Conservation (phyloP, 2,797 vertebrate genomes). For the Taeniopygia guttata region DNA sequence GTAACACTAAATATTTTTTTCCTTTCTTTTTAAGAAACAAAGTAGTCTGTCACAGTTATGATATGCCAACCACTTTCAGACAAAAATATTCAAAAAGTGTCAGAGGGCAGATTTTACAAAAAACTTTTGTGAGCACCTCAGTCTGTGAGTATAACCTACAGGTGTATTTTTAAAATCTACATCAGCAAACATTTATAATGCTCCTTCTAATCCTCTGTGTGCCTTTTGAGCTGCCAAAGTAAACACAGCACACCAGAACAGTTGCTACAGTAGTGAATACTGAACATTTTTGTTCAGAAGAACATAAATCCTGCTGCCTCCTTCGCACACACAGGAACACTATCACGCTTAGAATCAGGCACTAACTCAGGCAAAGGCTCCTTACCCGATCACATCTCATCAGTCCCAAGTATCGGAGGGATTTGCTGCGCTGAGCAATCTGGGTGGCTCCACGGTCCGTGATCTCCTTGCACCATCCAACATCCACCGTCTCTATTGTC, state of each 20-base stretch:
- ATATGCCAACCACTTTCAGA: not conserved
- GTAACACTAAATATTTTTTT: not conserved
- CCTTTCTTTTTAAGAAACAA: not conserved
- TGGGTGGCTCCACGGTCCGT: conserved; percentile 95
- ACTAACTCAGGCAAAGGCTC: not conserved
- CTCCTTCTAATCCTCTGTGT: not conserved
- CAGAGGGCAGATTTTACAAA: not conserved
- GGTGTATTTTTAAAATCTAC: not conserved
- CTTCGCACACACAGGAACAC: not conserved
- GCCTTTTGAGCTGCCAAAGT: not conserved
- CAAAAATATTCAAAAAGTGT: not conserved
- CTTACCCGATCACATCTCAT: conserved; percentile 99
- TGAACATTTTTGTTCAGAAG: not conserved
- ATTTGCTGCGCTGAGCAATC: conserved; percentile 96
- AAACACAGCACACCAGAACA: not conserved
- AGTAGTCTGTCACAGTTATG: not conserved
- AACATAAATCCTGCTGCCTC: not conserved
- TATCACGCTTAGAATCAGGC: not conserved
- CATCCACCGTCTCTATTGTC: conserved; percentile 96
- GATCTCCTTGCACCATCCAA: conserved; percentile 98
- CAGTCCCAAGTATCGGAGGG: conserved; percentile 93
- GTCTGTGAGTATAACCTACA: not conserved
- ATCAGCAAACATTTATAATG: not conserved
- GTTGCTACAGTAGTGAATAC: not conserved
- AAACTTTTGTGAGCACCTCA: not conserved